Evolutionary conservation across 2,888 invertebrate genomes (phyloP), one percentile per base, ranked within the genome.

Genomic region (Euzophera pinguis): DNA sequence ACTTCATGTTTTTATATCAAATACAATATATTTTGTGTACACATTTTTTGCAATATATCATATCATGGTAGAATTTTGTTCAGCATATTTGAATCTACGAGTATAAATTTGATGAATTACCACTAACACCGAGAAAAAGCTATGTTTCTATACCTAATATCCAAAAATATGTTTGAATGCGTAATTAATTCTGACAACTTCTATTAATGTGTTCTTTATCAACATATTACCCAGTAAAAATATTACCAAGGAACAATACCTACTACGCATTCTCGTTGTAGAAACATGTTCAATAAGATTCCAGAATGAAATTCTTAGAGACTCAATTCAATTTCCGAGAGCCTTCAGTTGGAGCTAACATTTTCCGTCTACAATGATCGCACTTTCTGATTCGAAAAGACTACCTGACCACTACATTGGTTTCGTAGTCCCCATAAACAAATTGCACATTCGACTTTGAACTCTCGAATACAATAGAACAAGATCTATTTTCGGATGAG

Each of bases 251-350:
- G 5, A 2, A 22, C 22, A 22, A 5, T 22, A 22, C 22, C 3
- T 22, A 22, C 37, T 14, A 43, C 8, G 13, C 29, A 37, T 45
- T 51, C 5, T 13, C 13, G 37, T 51, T 47, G 22, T 51, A 39
- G 53, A 22, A 34, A 17, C 13, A 34, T 50, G 12, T 10, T 13
- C 7, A 22, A 64, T 68, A 62, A 61, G 68, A 69, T 75, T 69
- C 65, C 64, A 69, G 69, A 71, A 67, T 71, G 61, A 63, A 68
- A 73, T 66, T 58, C 62, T 64, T 58, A 59, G 60, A 63, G 63
- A 72, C 68, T 69, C 71, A 65, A 80, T 80, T 77, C 76, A 79
- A 81, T 81, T 80, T 80, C 69, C 75, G 58, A 67, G 66, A 69
- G 73, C 64, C 57, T 60, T 60, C 8, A 10, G 9, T 7, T 59